These are phyloP conservation scores for Hoplostethus mediterraneus DNA, from an alignment of 2,797 vertebrate genomes.

Conservation along the genomic window DNA sequence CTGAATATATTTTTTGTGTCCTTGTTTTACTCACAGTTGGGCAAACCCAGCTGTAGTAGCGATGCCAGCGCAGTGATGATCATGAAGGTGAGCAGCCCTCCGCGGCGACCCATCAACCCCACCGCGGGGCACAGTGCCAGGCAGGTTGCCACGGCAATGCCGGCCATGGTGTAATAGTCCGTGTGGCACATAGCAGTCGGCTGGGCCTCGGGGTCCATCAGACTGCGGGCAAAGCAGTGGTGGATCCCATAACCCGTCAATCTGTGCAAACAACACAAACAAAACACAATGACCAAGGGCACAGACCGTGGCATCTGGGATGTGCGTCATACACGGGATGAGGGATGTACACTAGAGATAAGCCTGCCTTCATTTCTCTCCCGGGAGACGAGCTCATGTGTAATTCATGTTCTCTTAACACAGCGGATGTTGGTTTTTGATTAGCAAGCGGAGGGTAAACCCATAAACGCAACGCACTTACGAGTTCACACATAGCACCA, in stretches of 20 bases:
- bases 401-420: constrained; percentile 51
- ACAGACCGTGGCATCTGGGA: not conserved
- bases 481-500: constrained; percentile 98
- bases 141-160: constrained; percentile 93
- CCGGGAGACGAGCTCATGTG: constrained; percentile 30
- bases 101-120: constrained; percentile 91
- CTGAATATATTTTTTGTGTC: not conserved
- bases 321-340: not conserved
- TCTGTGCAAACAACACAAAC: constrained; percentile 75
- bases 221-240: constrained; percentile 96
- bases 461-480: constrained; percentile 83
- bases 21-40: constrained; percentile 89
- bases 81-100: constrained; percentile 96
- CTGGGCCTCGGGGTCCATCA: constrained; percentile 92
- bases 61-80: constrained; percentile 96
- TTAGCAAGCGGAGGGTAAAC: constrained; percentile 34
- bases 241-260: constrained; percentile 96
- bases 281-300: not conserved
- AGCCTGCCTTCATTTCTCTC: constrained; percentile 20
- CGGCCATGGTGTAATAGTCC: constrained; percentile 94
- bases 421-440: constrained; percentile 42
- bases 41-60: constrained; percentile 94
- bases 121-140: constrained; percentile 93
- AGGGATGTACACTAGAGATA: not conserved
- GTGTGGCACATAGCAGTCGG: constrained; percentile 88